Conservation (phyloP, 2,113 vertebrate species). For the Motacilla alba region DNA sequence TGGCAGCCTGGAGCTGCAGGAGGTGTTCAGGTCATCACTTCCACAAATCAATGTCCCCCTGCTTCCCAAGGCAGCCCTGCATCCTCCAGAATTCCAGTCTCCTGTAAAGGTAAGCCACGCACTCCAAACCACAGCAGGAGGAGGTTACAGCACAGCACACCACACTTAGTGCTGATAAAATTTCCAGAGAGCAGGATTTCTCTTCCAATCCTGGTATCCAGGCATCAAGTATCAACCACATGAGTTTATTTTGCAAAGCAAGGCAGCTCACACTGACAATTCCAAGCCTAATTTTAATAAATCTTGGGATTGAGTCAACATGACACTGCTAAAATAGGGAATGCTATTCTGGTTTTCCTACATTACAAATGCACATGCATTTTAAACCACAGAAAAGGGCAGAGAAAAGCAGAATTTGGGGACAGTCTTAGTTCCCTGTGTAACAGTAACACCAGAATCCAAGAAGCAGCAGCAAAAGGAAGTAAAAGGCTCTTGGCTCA, state of each 20-base stretch:
- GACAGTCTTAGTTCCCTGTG: background rate
- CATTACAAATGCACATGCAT: rapidly evolving
- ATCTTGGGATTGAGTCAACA: background rate
- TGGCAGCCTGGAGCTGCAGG: background rate
- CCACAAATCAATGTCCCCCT: rapidly evolving
- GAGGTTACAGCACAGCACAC: background rate
- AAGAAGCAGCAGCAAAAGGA: background rate
- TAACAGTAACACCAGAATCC: background rate
- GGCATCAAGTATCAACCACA: background rate
- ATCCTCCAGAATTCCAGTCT: background rate
- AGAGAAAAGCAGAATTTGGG: background rate
- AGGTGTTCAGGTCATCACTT: background rate
- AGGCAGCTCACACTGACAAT: background rate
- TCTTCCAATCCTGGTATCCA: background rate
- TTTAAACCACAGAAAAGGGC: background rate
- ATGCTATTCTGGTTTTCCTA: background rate
- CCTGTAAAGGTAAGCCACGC: background rate
- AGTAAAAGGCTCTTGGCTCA: background rate
- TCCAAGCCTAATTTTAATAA: background rate
- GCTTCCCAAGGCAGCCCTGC: background rate
- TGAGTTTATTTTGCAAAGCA: background rate
- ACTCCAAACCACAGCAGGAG: background rate
- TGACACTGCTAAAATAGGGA: background rate
- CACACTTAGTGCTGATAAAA: background rate
- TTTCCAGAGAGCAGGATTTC: background rate